These are phyloP conservation scores for Macrocentrus cingulum DNA, from an alignment of 1,140 invertebrate species.

Conservation along the genomic window DNA sequence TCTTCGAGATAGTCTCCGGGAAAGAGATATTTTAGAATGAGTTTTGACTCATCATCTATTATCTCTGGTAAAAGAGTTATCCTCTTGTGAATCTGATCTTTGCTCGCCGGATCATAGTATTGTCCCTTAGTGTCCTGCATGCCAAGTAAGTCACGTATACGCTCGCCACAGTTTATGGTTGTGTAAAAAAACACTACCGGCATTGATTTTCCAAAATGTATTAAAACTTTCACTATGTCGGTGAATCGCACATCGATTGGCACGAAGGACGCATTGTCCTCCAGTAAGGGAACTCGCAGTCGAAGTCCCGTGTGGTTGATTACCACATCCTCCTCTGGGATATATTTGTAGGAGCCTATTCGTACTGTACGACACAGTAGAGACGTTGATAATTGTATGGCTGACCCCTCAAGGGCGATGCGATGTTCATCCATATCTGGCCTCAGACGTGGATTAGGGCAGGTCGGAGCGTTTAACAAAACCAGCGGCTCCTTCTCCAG, in stretches of 20 bases:
- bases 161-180: conserved; percentile 64
- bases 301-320: conserved; percentile 68
- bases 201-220: conserved; percentile 71
- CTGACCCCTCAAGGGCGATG: no score
- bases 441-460: conserved; percentile 25
- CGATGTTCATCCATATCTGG: neutral
- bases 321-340: conserved; percentile 67
- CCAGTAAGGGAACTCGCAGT: conserved; percentile 67
- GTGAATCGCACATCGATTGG: conserved; percentile 65
- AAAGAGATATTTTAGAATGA: conserved; percentile 65
- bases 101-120: conserved; percentile 66
- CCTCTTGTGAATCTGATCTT: conserved; percentile 69
- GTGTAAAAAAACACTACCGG: conserved; percentile 80
- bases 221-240: conserved; percentile 72
- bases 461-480: conserved; percentile 44
- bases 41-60: conserved; percentile 67
- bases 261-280: conserved; percentile 61
- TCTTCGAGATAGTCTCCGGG: conserved; percentile 65
- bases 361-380: conserved; percentile 73
- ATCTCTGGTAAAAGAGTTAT: conserved; percentile 76
- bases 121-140: conserved; percentile 54
- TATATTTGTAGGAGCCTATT: conserved; percentile 77
- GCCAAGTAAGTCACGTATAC: conserved; percentile 70
- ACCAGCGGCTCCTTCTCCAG: conserved; percentile 61
- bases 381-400: no score